Evolutionary conservation across 2,888 invertebrate genomes (phyloP).

Genomic region (Cactoblastis cactorum): DNA sequence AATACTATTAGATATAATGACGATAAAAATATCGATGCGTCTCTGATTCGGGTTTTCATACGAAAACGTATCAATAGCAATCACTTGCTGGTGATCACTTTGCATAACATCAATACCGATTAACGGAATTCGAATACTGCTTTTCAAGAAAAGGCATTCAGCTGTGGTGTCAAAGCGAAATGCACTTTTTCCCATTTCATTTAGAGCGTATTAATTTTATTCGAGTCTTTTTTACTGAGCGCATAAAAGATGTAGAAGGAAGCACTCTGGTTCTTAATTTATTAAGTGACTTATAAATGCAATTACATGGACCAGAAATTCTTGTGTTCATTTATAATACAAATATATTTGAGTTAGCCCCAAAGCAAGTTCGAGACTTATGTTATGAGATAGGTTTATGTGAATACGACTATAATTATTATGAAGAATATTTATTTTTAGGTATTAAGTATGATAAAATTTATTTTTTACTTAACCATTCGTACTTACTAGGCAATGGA

Average conservation of each 20-base stretch:
- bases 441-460: too few species aligned
- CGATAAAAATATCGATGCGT: constrained; percentile 4
- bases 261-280: neutral
- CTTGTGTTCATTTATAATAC: too few species aligned
- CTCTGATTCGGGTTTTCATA: constrained; percentile 1
- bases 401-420: too few species aligned
- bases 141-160: constrained; percentile 12
- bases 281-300: too few species aligned
- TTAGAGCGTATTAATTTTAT: neutral
- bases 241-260: too few species aligned
- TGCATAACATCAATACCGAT: constrained; percentile 16
- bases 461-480: too few species aligned
- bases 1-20: neutral
- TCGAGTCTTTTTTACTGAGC: neutral
- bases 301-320: too few species aligned
- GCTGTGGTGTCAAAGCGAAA: neutral
- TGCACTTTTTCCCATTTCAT: neutral
- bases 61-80: constrained; percentile 9
- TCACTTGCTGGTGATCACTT: constrained; percentile 19
- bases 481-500: neutral
- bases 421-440: too few species aligned
- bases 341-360: too few species aligned
- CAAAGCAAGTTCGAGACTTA: too few species aligned
- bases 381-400: too few species aligned
- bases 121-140: constrained; percentile 22